Percentiles rank a stretch among this genome's conserved stretches.
These are phyloP conservation scores for Ophion obscuratus DNA, from an alignment of 2,888 invertebrate species.

Conservation along the genomic window DNA sequence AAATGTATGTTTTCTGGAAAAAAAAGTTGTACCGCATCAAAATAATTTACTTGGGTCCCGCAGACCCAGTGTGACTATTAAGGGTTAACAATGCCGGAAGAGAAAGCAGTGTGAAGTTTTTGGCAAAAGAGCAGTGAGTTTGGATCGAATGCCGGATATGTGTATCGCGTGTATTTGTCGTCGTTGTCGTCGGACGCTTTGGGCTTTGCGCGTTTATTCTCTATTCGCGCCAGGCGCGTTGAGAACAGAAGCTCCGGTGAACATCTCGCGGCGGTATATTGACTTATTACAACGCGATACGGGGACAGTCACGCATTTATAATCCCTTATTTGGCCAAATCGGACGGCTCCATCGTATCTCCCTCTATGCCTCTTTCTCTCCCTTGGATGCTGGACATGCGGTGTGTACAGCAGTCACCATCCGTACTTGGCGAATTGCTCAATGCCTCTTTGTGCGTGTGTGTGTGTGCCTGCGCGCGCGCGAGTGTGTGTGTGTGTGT, in stretches of 20 bases:
- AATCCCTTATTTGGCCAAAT: slow-evolving; percentile 82
- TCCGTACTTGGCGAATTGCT: slow-evolving; percentile 81
- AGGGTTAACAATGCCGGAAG: neutral
- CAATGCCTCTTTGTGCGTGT: slow-evolving; percentile 68
- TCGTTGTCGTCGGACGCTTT: slow-evolving; percentile 29
- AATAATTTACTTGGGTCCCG: no score
- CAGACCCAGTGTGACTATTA: no score
- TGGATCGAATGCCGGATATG: slow-evolving; percentile 8
- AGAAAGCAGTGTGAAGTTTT: neutral
- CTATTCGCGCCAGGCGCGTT: slow-evolving; percentile 58
- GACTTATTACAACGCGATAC: slow-evolving; percentile 78
- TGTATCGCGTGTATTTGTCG: slow-evolving; percentile 7
- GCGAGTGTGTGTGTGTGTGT: no score
- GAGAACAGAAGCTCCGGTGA: slow-evolving; percentile 37
- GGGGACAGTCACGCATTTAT: slow-evolving; percentile 77
- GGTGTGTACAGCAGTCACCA: slow-evolving; percentile 60
- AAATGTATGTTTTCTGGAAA: no score
- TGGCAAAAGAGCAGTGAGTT: neutral
- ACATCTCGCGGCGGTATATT: slow-evolving; percentile 72
- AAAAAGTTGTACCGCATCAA: no score
- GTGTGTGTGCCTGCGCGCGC: no score
- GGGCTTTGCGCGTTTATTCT: slow-evolving; percentile 47
- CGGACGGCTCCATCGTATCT: slow-evolving; percentile 78
- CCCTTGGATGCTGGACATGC: slow-evolving; percentile 33
- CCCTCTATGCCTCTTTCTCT: neutral